phyloP scores from a whole-genome alignment of 2,797 vertebrate genomes.

The Eremophila alpestris region DNA sequence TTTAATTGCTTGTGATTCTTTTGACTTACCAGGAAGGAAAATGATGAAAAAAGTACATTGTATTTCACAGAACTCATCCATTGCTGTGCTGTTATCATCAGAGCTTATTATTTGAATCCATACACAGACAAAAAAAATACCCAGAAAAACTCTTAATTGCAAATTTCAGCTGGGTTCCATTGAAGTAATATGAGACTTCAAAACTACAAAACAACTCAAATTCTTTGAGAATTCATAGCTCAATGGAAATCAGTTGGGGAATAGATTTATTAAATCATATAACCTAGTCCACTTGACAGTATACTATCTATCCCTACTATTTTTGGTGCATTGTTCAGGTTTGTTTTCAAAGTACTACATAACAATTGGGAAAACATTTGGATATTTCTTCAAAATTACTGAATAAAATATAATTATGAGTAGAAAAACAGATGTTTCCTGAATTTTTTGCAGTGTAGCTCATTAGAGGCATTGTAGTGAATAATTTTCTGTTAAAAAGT shows the following conservation, averaged over 20 bases:
- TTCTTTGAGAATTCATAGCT: background rate
- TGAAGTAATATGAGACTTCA: background rate
- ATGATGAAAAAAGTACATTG: background rate
- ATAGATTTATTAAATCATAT: background rate
- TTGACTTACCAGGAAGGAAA: background rate
- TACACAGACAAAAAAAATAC: background rate
- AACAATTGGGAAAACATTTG: background rate
- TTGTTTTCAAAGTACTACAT: background rate
- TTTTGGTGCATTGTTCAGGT: background rate
- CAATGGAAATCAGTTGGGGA: background rate
- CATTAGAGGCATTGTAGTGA: background rate
- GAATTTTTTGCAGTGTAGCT: background rate
- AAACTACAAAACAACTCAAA: background rate
- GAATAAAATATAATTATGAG: background rate
- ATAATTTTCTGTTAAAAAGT: background rate
- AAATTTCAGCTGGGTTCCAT: background rate
- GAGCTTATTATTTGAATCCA: background rate
- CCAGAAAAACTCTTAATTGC: background rate
- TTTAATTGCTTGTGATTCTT: background rate
- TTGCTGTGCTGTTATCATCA: background rate
- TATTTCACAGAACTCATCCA: background rate
- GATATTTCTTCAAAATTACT: background rate
- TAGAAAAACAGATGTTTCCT: background rate
- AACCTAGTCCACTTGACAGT: background rate
- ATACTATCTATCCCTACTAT: background rate